phyloP scores from a whole-genome alignment of 2,113 vertebrate species.

The Gavia stellata region DNA sequence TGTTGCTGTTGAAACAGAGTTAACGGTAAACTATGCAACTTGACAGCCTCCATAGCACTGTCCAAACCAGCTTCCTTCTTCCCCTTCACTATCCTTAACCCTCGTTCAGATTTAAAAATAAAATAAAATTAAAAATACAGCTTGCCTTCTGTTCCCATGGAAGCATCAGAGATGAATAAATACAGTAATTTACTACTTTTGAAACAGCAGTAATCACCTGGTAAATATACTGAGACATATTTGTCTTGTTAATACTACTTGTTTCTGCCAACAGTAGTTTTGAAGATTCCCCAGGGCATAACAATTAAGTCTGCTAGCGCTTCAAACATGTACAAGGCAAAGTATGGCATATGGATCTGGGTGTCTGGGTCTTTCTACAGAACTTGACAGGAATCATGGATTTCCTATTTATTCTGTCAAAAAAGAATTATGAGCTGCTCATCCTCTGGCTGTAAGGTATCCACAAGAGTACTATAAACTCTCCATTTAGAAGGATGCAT shows the following conservation, averaged over 20 bases:
- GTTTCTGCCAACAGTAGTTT: slow-evolving; percentile 25
- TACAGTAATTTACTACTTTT: slow-evolving; percentile 33
- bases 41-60: neutral
- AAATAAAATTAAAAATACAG: neutral
- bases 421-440: slow-evolving; percentile 52
- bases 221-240: slow-evolving; percentile 28
- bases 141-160: slow-evolving; percentile 6
- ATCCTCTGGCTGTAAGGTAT: slow-evolving; percentile 54
- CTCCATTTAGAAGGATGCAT: slow-evolving; percentile 61
- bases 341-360: slow-evolving; percentile 1
- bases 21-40: neutral
- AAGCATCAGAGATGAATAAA: slow-evolving; percentile 13
- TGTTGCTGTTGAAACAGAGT: neutral
- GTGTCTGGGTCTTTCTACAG: slow-evolving; percentile 4
- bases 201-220: slow-evolving; percentile 48
- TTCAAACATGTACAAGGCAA: neutral
- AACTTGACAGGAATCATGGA: slow-evolving; percentile 40
- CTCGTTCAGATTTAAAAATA: neutral
- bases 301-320: slow-evolving; percentile 4
- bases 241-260: slow-evolving; percentile 58
- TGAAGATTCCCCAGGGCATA: slow-evolving; percentile 17
- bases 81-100: neutral
- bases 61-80: neutral
- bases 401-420: slow-evolving; percentile 62
- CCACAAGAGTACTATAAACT: slow-evolving; percentile 64